These are phyloP conservation scores for Lacerta bilineata DNA, from an alignment of 2,797 vertebrate species.

Conservation along the genomic window DNA sequence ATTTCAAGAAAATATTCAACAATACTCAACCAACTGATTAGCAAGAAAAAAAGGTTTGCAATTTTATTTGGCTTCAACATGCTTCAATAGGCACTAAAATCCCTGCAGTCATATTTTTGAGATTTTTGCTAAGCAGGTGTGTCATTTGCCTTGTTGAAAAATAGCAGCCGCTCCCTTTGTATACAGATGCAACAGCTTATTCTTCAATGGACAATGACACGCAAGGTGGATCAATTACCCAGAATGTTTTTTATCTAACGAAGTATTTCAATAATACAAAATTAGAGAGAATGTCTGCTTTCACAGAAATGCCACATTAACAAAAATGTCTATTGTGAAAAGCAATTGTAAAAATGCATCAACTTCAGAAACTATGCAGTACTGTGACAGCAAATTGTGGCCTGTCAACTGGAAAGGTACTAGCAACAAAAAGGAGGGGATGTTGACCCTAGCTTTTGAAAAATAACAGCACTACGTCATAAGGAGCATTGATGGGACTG, in stretches of 20 bases:
- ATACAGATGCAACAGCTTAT: constrained; percentile 73
- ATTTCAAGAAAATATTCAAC: constrained; percentile 82
- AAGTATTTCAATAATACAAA: constrained; percentile 75
- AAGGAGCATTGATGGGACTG: not conserved
- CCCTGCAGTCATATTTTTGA: constrained; percentile 81
- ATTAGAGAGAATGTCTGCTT: constrained; percentile 66
- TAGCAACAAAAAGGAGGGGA: not conserved
- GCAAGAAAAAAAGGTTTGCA: constrained; percentile 10
- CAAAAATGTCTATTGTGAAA: constrained; percentile 42
- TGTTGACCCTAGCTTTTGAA: not conserved
- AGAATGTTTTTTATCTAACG: constrained; percentile 70
- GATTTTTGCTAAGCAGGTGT: constrained; percentile 54
- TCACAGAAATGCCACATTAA: constrained; percentile 65
- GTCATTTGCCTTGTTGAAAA: constrained; percentile 72
- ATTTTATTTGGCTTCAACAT: constrained; percentile 81
- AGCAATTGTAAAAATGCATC: constrained; percentile 57
- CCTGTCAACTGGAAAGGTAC: not conserved
- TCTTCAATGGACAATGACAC: constrained; percentile 73
- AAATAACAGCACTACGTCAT: not conserved
- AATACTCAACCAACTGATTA: constrained; percentile 76
- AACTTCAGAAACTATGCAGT: not conserved
- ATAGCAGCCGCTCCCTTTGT: constrained; percentile 74
- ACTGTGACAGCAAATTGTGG: not conserved
- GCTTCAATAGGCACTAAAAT: constrained; percentile 84
- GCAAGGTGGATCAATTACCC: constrained; percentile 70